These are phyloP conservation scores for Sinonovacula constricta DNA, from an alignment of 1,140 invertebrate species.

Conservation along the genomic window DNA sequence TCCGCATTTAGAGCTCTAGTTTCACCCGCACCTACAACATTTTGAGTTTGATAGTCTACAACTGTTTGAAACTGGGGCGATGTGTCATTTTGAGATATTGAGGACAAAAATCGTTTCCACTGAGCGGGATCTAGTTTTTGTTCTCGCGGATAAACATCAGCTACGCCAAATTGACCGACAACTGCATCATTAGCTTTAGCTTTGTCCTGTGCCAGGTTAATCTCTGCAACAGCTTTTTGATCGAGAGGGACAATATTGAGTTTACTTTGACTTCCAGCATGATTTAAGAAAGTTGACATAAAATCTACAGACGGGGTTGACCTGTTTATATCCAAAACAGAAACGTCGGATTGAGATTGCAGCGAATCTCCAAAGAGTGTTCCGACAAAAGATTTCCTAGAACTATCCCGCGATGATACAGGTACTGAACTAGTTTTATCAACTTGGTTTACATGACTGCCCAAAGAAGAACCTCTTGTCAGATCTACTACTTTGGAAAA, in stretches of 20 bases:
- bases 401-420: neutral
- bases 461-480: neutral
- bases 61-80: neutral
- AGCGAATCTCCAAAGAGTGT: constrained; percentile 25
- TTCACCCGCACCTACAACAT: constrained; percentile 28
- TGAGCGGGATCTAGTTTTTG: constrained; percentile 34
- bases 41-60: constrained; percentile 34
- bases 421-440: no score
- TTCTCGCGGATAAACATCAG: constrained; percentile 35
- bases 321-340: no score
- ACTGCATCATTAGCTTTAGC: neutral
- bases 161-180: constrained; percentile 35
- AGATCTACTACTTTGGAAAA: neutral
- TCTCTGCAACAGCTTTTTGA: neutral
- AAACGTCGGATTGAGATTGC: no score
- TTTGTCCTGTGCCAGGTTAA: neutral
- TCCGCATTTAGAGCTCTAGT: constrained; percentile 13
- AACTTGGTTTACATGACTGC: no score
- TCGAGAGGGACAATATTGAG: neutral
- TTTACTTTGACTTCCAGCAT: constrained; percentile 1
- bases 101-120: constrained; percentile 34
- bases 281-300: constrained; percentile 38
- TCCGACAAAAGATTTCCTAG: constrained; percentile 27
- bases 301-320: constrained; percentile 29
- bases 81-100: neutral